Evolutionary conservation across 2,113 vertebrate species (phyloP).

Genomic region (Bufo bufo): DNA sequence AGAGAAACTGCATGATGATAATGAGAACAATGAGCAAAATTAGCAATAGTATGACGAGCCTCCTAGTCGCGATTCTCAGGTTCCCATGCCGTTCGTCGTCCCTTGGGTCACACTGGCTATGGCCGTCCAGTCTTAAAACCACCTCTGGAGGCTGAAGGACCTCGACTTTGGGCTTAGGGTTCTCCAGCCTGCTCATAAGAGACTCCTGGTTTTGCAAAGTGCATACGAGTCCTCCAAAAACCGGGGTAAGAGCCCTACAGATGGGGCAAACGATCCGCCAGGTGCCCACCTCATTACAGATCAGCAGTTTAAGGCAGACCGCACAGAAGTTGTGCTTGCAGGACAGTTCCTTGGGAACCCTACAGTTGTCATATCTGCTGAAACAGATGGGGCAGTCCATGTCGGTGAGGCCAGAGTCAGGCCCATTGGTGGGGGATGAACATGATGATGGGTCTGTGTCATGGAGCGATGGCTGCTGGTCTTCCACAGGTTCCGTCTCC

Average conservation of each 20-base stretch:
- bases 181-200: slow-evolving; percentile 58
- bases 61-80: slow-evolving; percentile 60
- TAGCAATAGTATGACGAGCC: slow-evolving; percentile 69
- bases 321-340: slow-evolving; percentile 75
- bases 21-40: slow-evolving; percentile 66
- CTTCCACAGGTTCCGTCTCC: rapidly evolving
- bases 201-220: slow-evolving; percentile 67
- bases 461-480: not conserved
- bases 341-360: slow-evolving; percentile 72
- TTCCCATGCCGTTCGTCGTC: slow-evolving; percentile 55
- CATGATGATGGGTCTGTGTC: not conserved
- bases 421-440: rapidly evolving
- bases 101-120: not conserved
- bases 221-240: slow-evolving; percentile 74
- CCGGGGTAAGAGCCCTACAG: slow-evolving; percentile 69
- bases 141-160: slow-evolving; percentile 44
- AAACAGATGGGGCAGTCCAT: slow-evolving; percentile 76
- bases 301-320: slow-evolving; percentile 73
- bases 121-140: not conserved
- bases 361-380: slow-evolving; percentile 67
- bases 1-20: slow-evolving; percentile 71
- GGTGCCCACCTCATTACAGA: slow-evolving; percentile 60
- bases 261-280: slow-evolving; percentile 74
- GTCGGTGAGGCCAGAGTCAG: slow-evolving; percentile 17
- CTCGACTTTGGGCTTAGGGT: not conserved